A percentile compares a stretch with the other conserved stretches of the same genome.
phyloP scores from a whole-genome alignment of 1,140 invertebrate genomes.

The Tribolium madens region DNA sequence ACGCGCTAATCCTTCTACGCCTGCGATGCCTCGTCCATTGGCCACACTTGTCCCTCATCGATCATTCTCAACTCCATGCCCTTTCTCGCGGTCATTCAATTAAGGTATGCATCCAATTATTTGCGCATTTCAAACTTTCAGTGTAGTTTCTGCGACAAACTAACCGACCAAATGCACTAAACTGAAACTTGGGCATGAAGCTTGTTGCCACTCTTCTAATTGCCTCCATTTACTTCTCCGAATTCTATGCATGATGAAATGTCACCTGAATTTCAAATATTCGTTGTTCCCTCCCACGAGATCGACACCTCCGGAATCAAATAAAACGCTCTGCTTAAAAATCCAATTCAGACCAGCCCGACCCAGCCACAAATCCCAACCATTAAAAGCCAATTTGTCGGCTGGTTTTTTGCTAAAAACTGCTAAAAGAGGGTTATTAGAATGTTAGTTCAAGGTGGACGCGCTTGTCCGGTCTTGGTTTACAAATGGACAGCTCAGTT shows the following conservation, averaged over 20 bases:
- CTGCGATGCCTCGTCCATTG: constrained; percentile 21
- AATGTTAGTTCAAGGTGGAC: constrained; percentile 2
- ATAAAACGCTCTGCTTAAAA: constrained; percentile 18
- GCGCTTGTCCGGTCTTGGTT: background rate
- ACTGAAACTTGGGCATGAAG: background rate
- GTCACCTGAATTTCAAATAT: constrained; percentile 17
- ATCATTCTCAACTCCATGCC: constrained; percentile 6
- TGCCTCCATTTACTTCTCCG: constrained; percentile 6
- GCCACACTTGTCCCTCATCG: constrained; percentile 38
- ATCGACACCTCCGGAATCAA: constrained; percentile 29
- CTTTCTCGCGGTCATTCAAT: constrained; percentile 5
- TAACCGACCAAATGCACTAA: background rate
- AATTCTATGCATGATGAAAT: constrained; percentile 3
- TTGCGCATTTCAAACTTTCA: background rate
- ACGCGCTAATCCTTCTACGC: constrained; percentile 23
- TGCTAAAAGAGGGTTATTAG: background rate
- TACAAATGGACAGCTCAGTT: background rate
- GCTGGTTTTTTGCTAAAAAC: background rate
- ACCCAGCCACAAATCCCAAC: background rate
- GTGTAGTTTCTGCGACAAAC: background rate
- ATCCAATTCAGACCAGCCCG: background rate
- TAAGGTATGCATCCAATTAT: constrained; percentile 6
- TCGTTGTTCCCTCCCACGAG: background rate
- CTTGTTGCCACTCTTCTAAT: constrained; percentile 14
- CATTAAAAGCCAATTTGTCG: constrained; percentile 26